A percentile compares a stretch with the other conserved stretches of the same genome.
phyloP scores from a whole-genome alignment of 2,797 vertebrate genomes.

The Malacoctenus gilli region DNA sequence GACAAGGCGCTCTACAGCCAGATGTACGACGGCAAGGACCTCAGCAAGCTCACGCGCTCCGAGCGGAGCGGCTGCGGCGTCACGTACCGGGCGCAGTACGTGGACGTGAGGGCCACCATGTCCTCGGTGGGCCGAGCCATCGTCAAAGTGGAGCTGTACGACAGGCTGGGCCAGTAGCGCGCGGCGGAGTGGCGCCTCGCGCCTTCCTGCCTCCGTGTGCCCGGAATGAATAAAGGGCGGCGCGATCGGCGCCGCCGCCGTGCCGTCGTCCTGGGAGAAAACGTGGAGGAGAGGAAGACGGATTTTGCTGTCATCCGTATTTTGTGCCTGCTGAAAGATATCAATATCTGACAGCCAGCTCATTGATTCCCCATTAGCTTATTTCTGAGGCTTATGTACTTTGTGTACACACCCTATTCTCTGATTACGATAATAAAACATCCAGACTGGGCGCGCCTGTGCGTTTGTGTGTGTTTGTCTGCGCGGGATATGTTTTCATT shows the following conservation, averaged over 20 bases:
- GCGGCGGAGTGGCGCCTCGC: background rate
- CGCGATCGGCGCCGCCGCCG: too few species aligned
- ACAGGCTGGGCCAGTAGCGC: constrained; percentile 64
- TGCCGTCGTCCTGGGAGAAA: constrained; percentile 36
- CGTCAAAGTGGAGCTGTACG: constrained; percentile 75
- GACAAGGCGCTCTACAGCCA: constrained; percentile 72
- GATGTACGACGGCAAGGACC: constrained; percentile 75
- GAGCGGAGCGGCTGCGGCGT: constrained; percentile 59
- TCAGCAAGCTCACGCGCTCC: constrained; percentile 44
- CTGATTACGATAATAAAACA: constrained; percentile 67
- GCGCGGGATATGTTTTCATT: constrained; percentile 49
- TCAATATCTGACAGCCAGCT: constrained; percentile 69
- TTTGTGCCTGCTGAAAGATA: constrained; percentile 56
- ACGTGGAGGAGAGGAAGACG: constrained; percentile 44
- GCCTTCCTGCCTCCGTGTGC: constrained; percentile 18
- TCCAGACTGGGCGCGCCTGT: constrained; percentile 37
- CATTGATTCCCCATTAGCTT: constrained; percentile 70
- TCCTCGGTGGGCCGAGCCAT: constrained; percentile 74
- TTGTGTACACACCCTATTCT: constrained; percentile 36
- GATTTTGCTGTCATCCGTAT: constrained; percentile 61
- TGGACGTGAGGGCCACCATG: constrained; percentile 76
- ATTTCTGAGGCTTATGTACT: constrained; percentile 48
- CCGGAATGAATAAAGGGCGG: constrained; percentile 55
- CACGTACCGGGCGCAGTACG: constrained; percentile 2
- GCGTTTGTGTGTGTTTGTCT: constrained; percentile 36